Evolutionary conservation across 2,797 vertebrate genomes (phyloP).

Genomic region (Centropyge bicolor): DNA sequence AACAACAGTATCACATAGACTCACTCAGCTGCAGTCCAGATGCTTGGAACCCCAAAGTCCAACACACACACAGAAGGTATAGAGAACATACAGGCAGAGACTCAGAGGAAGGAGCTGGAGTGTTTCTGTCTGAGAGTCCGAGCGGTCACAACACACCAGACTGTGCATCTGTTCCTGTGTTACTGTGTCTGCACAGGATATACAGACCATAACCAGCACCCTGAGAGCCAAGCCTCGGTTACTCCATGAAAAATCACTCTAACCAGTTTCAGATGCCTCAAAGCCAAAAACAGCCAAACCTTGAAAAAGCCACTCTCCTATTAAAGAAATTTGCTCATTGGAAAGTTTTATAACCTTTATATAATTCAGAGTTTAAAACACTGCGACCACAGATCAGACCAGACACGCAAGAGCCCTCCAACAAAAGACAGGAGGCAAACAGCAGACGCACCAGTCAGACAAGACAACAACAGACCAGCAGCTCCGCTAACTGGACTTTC

Average conservation of each 20-base stretch:
- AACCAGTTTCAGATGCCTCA: conserved; percentile 55
- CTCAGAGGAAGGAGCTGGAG: neutral
- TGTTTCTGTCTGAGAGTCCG: conserved; percentile 33
- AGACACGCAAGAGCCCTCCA: conserved; percentile 41
- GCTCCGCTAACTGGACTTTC: neutral
- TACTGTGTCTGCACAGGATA: conserved; percentile 62
- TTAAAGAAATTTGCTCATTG: conserved; percentile 57
- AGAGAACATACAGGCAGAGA: neutral
- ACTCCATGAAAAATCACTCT: conserved; percentile 47
- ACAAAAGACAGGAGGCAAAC: conserved; percentile 30
- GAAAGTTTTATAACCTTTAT: conserved; percentile 57
- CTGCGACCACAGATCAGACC: conserved; percentile 31
- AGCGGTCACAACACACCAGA: conserved; percentile 7
- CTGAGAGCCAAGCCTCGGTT: conserved; percentile 53
- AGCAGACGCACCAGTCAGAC: neutral
- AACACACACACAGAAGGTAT: neutral
- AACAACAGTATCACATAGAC: conserved; percentile 50
- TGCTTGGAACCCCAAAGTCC: conserved; percentile 31
- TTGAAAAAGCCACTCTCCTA: conserved; percentile 47
- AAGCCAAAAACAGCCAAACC: conserved; percentile 51
- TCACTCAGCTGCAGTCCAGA: conserved; percentile 70
- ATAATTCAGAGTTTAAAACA: conserved; percentile 26
- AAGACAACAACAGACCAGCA: neutral
- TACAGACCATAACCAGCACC: conserved; percentile 54
- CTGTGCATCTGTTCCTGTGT: conserved; percentile 43